Conservation (phyloP, 2,113 vertebrate genomes). For the Myrmophylax atrothorax region DNA sequence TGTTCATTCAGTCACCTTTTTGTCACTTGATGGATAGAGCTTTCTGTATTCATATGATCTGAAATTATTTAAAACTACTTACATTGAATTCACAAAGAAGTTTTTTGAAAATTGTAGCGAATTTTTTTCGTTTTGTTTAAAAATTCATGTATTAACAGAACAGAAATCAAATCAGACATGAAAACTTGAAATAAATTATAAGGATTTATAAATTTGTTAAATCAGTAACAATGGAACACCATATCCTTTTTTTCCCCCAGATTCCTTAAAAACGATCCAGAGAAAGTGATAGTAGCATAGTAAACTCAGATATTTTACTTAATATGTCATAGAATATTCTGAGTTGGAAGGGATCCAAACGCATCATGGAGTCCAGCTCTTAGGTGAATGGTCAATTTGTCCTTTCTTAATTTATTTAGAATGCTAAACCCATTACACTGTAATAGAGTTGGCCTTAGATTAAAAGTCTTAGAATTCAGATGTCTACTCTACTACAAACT, state of each 20-base stretch:
- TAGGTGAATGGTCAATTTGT: background rate
- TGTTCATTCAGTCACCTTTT: background rate
- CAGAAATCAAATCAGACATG: background rate
- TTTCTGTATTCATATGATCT: background rate
- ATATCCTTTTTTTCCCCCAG: background rate
- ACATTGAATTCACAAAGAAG: fast-evolving
- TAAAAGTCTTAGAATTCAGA: background rate
- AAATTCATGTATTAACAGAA: background rate
- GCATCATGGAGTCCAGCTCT: background rate
- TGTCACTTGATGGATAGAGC: background rate
- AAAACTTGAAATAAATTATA: background rate
- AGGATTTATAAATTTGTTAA: background rate
- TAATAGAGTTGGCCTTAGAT: background rate
- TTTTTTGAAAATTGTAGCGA: background rate
- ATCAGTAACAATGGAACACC: background rate
- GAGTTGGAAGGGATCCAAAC: background rate
- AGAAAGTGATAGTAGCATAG: background rate
- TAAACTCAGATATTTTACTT: background rate
- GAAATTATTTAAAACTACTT: background rate
- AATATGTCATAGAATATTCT: background rate
- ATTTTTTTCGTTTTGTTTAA: background rate
- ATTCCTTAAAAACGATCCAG: background rate
- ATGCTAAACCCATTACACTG: background rate
- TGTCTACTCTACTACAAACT: background rate
- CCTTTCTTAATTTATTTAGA: background rate